Conservation (phyloP, 2,113 vertebrate species). For the Pelecanoides urinatrix region DNA sequence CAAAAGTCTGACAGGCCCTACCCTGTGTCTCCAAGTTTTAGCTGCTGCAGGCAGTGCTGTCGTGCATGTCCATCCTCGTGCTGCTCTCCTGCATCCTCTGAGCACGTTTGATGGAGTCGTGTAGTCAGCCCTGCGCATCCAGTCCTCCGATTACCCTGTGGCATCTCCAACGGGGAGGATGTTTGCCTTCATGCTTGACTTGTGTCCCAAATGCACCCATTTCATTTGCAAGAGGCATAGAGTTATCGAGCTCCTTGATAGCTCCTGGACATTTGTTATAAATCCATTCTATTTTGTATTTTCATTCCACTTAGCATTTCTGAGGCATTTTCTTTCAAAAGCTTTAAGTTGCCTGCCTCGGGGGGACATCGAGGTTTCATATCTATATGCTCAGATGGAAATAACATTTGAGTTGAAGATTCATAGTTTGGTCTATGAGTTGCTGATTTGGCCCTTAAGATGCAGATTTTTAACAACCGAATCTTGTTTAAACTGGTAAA, state of each 20-base stretch:
- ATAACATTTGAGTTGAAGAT: constrained; percentile 37
- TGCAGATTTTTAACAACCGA: neutral
- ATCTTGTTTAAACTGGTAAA: constrained; percentile 44
- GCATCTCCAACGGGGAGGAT: fast-evolving
- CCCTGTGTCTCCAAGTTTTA: neutral
- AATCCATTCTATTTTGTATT: neutral
- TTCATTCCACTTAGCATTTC: neutral
- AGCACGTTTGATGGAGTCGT: neutral
- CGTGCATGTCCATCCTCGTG: fast-evolving
- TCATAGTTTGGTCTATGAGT: constrained; percentile 27
- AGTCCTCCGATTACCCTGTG: neutral
- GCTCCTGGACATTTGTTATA: neutral
- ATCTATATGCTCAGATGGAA: constrained; percentile 35
- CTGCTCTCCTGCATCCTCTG: neutral
- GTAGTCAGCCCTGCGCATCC: fast-evolving
- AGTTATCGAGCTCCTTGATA: fast-evolving
- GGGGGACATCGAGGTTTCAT: neutral
- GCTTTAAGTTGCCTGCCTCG: neutral
- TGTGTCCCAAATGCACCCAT: neutral
- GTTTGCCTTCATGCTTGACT: neutral
- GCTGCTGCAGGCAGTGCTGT: neutral
- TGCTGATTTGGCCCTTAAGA: constrained; percentile 36
- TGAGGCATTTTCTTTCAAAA: neutral
- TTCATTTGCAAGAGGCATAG: neutral
- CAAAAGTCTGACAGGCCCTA: neutral